Base-by-base conservation (phyloP, 64 coral and sea anemone species). In the Actinia equina region DNA sequence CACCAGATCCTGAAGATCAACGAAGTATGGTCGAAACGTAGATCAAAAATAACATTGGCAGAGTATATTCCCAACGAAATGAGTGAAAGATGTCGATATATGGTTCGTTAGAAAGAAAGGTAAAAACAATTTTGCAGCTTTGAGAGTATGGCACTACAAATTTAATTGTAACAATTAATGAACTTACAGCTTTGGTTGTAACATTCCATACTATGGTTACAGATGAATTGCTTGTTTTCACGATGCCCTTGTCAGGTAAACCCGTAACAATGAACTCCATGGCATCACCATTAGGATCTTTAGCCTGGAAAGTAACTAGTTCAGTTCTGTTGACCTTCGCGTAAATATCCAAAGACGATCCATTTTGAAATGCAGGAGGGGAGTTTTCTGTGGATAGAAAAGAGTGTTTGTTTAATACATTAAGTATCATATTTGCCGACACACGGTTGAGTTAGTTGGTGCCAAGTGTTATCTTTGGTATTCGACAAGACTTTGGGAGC, bases 301-400 rank as follows among this genome's bases (percentile, higher is more conserved):
- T 45, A 17, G 43, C 76, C 3, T 17, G n/a, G 27, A 79, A 43
- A 2, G 27, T 45, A 37, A 80, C 17, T 46, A 19, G 12, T 49
- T 80, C 46, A 22, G 43, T 44, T 49, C 15, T 22, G 19, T 80
- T 44, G 13, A 80, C 44, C 7, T 17, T 80, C 43, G 19, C 42
- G 16, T 30, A 46, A 9, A 80, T 17, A 20, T 44, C 18, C 46
- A 57, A 11, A 57, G 78, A 80, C 46, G 78, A 49, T 46, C 46
- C 42, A 49, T 80, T 80, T 80, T 44, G 78, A 52, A 80, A 80
- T 49, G 20, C 46, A 23, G 78, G 78, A 52, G 78, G 78, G 16
- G 78, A 80, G 19, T 80, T 80, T 44, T 52, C 78, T 80, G 10
- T 71, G 14, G 55, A 57, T 11, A 57, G 55, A 65, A 65, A 65